These are phyloP conservation scores for Plumapathes pennacea DNA, from an alignment of 92 coral and sea anemone genomes.

Conservation along the genomic window DNA sequence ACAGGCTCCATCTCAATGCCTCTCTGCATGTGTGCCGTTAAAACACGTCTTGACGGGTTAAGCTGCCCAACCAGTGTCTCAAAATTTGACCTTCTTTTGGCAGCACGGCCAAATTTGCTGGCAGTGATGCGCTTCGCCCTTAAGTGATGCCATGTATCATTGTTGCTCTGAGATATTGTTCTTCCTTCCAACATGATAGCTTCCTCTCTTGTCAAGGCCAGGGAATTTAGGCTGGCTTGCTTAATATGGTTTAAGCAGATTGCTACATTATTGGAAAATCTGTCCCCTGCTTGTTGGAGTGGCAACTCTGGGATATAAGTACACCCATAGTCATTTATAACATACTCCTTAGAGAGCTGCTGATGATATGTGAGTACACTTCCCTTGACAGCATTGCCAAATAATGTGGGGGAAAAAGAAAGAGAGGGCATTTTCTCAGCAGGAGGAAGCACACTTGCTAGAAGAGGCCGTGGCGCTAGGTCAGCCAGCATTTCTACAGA, in stretches of 20 bases:
- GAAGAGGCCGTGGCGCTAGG: conserved; percentile 17
- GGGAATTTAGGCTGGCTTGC: conserved; percentile 20
- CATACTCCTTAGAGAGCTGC: conserved; percentile 47
- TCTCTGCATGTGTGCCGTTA: conserved; percentile 10
- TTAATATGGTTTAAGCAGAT: conserved; percentile 16
- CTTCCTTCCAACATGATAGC: background rate
- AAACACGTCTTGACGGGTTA: too few relatives aligned
- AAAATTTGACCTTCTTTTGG: conserved; percentile 18
- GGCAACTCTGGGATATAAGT: conserved; percentile 40
- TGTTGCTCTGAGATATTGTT: conserved; percentile 7
- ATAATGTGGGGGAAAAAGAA: conserved; percentile 6
- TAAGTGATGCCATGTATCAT: conserved; percentile 3
- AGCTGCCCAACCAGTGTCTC: conserved; percentile 22
- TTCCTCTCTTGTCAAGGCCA: conserved; percentile 1
- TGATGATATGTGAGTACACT: conserved; percentile 56
- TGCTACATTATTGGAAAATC: conserved; percentile 22
- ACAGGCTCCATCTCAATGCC: conserved; percentile 24
- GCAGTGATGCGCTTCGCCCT: conserved; percentile 23
- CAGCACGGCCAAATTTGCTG: conserved; percentile 21
- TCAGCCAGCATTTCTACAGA: conserved; percentile 6
- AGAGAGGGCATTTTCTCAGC: conserved; percentile 1
- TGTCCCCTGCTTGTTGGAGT: conserved; percentile 4
- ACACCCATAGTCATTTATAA: conserved; percentile 44
- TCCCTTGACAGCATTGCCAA: conserved; percentile 44
- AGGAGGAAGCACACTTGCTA: conserved; percentile 7